phyloP scores from a whole-genome alignment of 2,113 vertebrate species.

The Bubo blakistoni region DNA sequence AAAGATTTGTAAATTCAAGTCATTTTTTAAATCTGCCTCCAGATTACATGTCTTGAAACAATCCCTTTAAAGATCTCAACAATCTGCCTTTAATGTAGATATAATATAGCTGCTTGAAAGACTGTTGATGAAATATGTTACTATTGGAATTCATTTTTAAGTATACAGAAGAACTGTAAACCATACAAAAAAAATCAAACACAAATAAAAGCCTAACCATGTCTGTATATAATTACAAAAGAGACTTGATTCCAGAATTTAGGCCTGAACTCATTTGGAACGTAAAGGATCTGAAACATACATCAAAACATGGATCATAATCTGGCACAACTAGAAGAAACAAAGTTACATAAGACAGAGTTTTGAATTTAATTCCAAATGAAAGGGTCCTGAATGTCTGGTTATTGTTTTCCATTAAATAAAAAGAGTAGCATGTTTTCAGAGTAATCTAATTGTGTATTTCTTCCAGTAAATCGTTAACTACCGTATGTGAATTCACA shows the following conservation, averaged over 20 bases:
- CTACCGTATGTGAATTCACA: neutral
- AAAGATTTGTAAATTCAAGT: neutral
- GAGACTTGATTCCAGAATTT: neutral
- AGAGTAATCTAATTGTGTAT: neutral
- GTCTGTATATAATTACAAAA: neutral
- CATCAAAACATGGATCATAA: neutral
- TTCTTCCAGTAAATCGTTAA: neutral
- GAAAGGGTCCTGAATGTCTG: neutral
- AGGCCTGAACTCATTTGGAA: neutral
- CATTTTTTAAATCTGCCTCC: neutral
- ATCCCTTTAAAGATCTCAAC: neutral
- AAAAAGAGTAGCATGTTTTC: neutral
- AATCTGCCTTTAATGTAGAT: neutral
- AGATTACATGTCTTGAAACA: neutral
- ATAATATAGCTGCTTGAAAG: neutral
- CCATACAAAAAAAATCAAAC: neutral
- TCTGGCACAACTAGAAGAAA: neutral
- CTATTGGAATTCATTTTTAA: neutral
- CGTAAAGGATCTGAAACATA: neutral
- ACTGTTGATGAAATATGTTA: neutral
- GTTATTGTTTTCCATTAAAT: neutral
- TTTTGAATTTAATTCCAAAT: neutral
- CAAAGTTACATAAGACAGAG: neutral
- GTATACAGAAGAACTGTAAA: neutral
- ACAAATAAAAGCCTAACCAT: neutral